phyloP scores from a whole-genome alignment of 2,113 vertebrate genomes.

The Aptenodytes patagonicus region DNA sequence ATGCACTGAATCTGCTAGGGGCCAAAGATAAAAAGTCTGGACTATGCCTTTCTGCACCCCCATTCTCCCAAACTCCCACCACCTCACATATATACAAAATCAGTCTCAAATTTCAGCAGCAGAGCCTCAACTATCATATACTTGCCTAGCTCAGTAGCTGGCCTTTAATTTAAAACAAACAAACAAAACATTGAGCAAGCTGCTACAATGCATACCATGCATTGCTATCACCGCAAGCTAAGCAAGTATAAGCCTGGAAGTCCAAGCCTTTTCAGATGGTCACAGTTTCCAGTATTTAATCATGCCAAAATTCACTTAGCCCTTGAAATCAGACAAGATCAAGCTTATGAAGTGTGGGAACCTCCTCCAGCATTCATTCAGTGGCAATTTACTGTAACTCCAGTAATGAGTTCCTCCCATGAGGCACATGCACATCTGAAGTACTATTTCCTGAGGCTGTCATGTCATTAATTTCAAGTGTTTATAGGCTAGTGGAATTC shows the following conservation, averaged over 20 bases:
- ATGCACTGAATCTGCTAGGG: background rate
- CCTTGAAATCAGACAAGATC: background rate
- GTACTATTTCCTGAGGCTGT: slow-evolving; percentile 14
- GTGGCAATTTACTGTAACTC: slow-evolving; percentile 50
- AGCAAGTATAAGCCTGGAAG: background rate
- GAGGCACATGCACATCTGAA: slow-evolving; percentile 11
- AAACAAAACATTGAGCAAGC: background rate
- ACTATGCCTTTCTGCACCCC: background rate
- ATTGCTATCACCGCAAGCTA: background rate
- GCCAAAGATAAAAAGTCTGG: background rate
- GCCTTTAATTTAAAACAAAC: background rate
- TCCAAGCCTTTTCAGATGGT: background rate
- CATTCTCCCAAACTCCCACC: background rate
- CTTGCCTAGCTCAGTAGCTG: background rate
- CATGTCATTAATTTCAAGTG: slow-evolving; percentile 32
- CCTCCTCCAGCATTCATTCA: slow-evolving; percentile 10
- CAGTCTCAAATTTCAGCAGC: background rate
- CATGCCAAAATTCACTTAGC: slow-evolving; percentile 5
- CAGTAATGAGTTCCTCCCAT: slow-evolving; percentile 41
- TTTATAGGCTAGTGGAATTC: slow-evolving; percentile 8
- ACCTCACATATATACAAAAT: background rate
- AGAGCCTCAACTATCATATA: background rate
- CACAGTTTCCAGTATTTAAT: background rate
- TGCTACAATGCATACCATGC: background rate
- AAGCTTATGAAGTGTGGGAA: slow-evolving; percentile 12